phyloP scores from a whole-genome alignment of 2,113 vertebrate species.

The Lycaon pictus region DNA sequence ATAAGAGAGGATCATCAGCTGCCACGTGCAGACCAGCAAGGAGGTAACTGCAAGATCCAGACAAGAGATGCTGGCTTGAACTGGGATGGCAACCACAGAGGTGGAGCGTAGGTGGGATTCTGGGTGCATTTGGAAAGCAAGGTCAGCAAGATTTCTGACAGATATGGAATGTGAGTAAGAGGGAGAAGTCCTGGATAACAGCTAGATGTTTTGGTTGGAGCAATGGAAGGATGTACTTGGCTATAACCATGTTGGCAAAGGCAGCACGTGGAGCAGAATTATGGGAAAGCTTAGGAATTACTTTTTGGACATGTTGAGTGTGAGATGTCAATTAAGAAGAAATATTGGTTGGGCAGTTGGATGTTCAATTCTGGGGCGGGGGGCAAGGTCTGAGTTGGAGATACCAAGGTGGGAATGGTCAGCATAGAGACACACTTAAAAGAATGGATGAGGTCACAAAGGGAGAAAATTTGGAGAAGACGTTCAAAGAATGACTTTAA shows the following conservation, averaged over 20 bases:
- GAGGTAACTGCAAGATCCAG: neutral
- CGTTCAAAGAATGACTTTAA: neutral
- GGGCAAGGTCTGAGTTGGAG: neutral
- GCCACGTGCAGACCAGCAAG: neutral
- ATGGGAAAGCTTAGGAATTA: neutral
- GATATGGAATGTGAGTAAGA: neutral
- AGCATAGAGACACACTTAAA: neutral
- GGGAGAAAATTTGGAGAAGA: neutral
- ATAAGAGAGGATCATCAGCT: rapidly evolving
- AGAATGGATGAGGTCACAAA: neutral
- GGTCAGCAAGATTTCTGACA: neutral
- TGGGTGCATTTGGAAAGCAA: neutral
- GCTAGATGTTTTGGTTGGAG: neutral
- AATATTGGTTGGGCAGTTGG: neutral
- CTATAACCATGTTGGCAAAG: neutral
- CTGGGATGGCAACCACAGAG: neutral
- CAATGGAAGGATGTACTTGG: neutral
- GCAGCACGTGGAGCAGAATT: neutral
- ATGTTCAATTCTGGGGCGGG: neutral
- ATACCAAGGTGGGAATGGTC: neutral
- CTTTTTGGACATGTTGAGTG: neutral
- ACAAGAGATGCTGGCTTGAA: neutral
- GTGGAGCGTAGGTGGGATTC: neutral
- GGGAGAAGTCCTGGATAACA: neutral
- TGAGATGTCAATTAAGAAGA: neutral